These are phyloP conservation scores for Syndactyla subalaris DNA, from an alignment of 2,797 vertebrate species.

Conservation along the genomic window DNA sequence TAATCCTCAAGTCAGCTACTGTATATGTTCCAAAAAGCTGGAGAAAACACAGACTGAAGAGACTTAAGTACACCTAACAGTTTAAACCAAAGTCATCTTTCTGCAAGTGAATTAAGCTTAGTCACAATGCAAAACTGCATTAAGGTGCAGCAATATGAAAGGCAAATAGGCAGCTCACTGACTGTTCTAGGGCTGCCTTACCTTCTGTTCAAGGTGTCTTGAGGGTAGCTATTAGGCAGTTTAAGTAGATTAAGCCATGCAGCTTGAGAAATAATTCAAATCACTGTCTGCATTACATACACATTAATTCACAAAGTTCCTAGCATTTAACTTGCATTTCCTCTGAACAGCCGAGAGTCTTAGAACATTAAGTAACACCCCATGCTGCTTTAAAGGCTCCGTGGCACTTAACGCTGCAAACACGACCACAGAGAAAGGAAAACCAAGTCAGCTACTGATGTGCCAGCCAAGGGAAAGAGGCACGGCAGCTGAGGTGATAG, in stretches of 20 bases:
- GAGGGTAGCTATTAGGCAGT: not conserved
- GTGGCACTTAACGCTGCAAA: not conserved
- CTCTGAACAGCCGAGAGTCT: not conserved
- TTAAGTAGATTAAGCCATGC: not conserved
- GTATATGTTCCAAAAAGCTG: not conserved
- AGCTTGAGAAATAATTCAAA: not conserved
- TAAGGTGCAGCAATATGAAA: not conserved
- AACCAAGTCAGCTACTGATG: not conserved
- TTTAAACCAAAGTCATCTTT: not conserved
- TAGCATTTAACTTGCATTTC: not conserved
- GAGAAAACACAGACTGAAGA: not conserved
- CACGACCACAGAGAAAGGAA: not conserved
- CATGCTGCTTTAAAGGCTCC: not conserved
- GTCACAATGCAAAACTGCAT: not conserved
- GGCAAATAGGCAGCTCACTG: not conserved
- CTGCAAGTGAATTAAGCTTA: not conserved
- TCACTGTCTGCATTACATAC: not conserved
- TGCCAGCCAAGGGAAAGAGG: not conserved
- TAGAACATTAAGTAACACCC: not conserved
- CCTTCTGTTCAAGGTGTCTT: not conserved
- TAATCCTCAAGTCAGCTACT: not conserved
- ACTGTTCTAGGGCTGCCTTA: not conserved
- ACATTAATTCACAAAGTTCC: not conserved
- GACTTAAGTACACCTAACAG: not conserved
- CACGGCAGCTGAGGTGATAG: not conserved